Percentiles rank a stretch among this genome's conserved stretches.
phyloP scores from a whole-genome alignment of 2,797 vertebrate species.

The Parauchenoglanis ngamensis region DNA sequence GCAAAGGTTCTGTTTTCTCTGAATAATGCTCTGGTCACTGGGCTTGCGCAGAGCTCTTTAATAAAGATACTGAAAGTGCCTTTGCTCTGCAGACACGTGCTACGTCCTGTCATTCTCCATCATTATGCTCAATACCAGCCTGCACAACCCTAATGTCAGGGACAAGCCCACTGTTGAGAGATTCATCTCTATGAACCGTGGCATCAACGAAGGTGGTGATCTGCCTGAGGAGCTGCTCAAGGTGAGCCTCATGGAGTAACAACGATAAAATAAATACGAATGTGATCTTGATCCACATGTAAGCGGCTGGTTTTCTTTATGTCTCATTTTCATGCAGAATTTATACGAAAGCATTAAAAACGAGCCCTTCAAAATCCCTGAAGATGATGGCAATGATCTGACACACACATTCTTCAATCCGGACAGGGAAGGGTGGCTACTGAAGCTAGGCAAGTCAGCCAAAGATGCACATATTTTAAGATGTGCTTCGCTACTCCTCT shows the following conservation, averaged over 20 bases:
- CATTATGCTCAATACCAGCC: constrained; percentile 98
- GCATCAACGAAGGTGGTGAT: constrained; percentile 96
- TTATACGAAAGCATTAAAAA: constrained; percentile 99
- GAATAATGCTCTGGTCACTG: background rate
- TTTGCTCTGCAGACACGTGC: constrained; percentile 85
- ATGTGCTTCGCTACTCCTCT: background rate
- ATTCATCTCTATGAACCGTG: constrained; percentile 97
- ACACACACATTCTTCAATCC: constrained; percentile 99
- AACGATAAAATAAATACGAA: background rate
- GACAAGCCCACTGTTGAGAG: constrained; percentile 94
- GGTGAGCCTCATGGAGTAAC: constrained; percentile 69
- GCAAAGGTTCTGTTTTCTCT: background rate
- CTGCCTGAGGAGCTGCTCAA: constrained; percentile 93
- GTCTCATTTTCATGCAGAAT: constrained; percentile 75
- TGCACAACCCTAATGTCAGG: constrained; percentile 95
- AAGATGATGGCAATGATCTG: constrained; percentile 96
- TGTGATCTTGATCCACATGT: background rate
- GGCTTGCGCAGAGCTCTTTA: background rate
- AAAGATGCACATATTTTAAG: constrained; percentile 72
- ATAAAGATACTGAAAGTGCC: background rate
- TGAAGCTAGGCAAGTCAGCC: constrained; percentile 89
- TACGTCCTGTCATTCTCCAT: constrained; percentile 96
- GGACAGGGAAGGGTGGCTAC: constrained; percentile 95
- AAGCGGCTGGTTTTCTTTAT: background rate
- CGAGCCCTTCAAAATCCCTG: constrained; percentile 96